Evolutionary conservation across 2,888 invertebrate genomes (phyloP), one percentile per base, ranked within the genome.

Genomic region (Neoscelio sp.): DNA sequence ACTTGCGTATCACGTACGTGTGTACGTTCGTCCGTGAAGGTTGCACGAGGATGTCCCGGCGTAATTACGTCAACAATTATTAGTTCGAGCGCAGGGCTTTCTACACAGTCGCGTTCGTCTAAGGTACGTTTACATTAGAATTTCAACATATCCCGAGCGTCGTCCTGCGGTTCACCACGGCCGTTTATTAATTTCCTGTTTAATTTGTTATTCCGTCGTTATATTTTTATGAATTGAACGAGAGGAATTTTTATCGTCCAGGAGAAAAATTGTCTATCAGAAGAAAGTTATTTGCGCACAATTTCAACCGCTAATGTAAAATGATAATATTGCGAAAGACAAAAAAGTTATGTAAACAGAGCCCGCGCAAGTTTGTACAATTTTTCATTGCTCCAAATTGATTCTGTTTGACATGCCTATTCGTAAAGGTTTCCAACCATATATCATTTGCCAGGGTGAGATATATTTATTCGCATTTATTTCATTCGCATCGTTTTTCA

Each of bases 31-130:
- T 13, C 52, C 10, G 40, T n/a, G 46, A 52, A 60, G 62, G 52
- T 54, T 48, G 62, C 23, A 44, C 18, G 52, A 26, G 38, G 54
- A 60, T 56, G 75, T 67, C 75, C 20, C 60, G 44, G 23, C 33
- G 40, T 52, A 75, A 75, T 75, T 67, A 50, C 56, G 64, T 35
- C 60, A 67, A 60, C 52, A 75, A 75, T 75, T 75, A 75, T 67
- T 67, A 75, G 67, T 50, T 60, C 10, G 20, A 71, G 46, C 5
- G 26, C 18, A 71, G 33, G 35, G 46, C 74, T 75, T 67, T 75
- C 67, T 60, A 67, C 46, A 33, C 17, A 7, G 6, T 28, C 26
- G 65, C 40, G 26, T 56, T 33, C 26, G 18, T 52, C 28, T 67
- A 30, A 52, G 33, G n/a, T 35, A 46, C 18, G 20, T 15, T 58